A percentile compares a stretch with the other conserved stretches of the same genome.
phyloP scores from a whole-genome alignment of 1,140 invertebrate genomes.

The Drusus annulatus region DNA sequence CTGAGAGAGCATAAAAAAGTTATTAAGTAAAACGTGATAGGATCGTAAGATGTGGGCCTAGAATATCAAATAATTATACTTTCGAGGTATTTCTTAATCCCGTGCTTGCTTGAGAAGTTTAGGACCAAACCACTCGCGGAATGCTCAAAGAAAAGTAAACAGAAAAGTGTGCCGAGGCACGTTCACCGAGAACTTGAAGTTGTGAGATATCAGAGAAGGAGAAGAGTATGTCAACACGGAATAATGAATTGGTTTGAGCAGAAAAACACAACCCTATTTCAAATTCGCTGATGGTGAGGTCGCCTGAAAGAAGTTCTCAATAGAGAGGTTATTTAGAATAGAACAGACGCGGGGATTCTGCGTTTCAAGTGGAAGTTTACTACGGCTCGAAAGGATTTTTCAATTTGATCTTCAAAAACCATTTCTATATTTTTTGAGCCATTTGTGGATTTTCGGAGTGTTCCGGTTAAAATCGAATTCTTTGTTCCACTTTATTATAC shows the following conservation, averaged over 20 bases:
- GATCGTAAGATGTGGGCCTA: background rate
- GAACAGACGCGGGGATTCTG: no score
- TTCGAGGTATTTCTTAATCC: background rate
- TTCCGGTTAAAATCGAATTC: no score
- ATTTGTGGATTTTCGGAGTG: no score
- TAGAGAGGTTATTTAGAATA: no score
- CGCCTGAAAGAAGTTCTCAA: no score
- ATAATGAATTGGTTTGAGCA: conserved; percentile 6
- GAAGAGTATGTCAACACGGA: background rate
- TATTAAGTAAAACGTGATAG: background rate
- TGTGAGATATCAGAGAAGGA: background rate
- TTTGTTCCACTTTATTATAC: no score
- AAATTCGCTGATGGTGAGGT: background rate
- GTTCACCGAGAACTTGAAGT: no score
- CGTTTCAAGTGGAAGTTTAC: no score
- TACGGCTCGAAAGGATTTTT: no score
- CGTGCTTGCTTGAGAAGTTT: background rate
- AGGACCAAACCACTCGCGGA: background rate
- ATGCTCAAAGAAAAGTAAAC: background rate
- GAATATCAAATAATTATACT: background rate
- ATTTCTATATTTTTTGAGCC: no score
- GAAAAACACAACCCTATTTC: background rate
- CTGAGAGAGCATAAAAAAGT: background rate
- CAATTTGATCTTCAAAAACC: no score
- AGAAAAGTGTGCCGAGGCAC: no score